Conservation (phyloP, 2,113 vertebrate species). For the Zapornia atra region DNA sequence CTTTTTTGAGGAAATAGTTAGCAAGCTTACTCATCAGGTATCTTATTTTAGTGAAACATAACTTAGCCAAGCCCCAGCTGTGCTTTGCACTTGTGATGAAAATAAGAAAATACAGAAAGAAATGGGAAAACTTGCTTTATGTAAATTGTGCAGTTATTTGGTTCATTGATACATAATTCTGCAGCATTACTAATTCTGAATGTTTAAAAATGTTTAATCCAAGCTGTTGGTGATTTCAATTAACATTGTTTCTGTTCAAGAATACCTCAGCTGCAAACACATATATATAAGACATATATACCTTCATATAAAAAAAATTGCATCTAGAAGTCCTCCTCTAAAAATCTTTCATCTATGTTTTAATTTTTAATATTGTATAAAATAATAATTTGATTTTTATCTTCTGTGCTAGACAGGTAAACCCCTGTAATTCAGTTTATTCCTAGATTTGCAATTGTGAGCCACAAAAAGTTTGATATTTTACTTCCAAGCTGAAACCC, state of each 20-base stretch:
- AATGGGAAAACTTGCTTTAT: background rate
- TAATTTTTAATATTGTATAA: background rate
- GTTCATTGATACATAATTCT: background rate
- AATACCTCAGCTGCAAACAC: background rate
- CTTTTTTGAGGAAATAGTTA: background rate
- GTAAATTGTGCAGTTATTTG: background rate
- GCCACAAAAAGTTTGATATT: background rate
- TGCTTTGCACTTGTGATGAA: background rate
- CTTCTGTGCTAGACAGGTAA: background rate
- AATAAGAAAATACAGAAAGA: constrained; percentile 1
- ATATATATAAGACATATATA: background rate
- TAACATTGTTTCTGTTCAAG: constrained; percentile 9
- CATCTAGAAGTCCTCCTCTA: background rate
- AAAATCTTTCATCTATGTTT: background rate
- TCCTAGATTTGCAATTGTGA: background rate
- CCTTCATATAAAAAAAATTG: background rate
- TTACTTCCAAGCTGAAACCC: background rate
- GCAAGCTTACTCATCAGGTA: background rate
- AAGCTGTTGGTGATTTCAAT: background rate
- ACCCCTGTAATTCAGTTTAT: background rate
- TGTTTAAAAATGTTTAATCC: constrained; percentile 48
- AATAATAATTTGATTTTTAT: background rate
- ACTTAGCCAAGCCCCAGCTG: background rate
- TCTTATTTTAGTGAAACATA: constrained; percentile 29
- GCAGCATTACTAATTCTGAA: background rate